phyloP scores from a whole-genome alignment of 2,113 vertebrate genomes.

The Dasyprocta punctata region DNA sequence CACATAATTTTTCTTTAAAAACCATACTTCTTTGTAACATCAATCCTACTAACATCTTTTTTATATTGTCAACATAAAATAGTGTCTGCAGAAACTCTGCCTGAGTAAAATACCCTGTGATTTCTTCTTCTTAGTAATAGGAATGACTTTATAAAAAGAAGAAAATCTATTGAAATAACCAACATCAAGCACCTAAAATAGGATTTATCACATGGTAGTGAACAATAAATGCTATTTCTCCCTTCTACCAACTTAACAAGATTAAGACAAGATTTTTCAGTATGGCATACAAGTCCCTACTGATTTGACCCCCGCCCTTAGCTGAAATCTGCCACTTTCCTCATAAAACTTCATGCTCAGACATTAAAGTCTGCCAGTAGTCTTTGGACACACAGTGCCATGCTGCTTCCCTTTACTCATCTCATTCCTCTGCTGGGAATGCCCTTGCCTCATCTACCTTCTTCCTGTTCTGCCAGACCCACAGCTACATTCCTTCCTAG shows the following conservation, averaged over 20 bases:
- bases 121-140: not conserved
- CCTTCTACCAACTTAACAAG: not conserved
- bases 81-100: not conserved
- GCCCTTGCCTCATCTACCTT: not conserved
- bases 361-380: not conserved
- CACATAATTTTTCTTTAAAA: constrained; percentile 64
- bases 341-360: not conserved
- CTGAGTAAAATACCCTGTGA: constrained; percentile 17
- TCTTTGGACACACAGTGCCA: not conserved
- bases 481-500: not conserved
- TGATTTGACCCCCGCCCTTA: not conserved
- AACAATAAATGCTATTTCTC: constrained; percentile 20
- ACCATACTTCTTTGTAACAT: constrained; percentile 34
- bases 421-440: not conserved
- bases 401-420: not conserved
- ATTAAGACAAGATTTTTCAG: not conserved
- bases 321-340: not conserved
- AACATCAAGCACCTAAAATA: not conserved
- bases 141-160: constrained; percentile 29
- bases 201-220: not conserved
- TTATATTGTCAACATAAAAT: not conserved
- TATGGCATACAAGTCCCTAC: no score
- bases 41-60: not conserved
- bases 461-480: not conserved
- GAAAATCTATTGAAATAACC: not conserved